These are phyloP conservation scores for Cromileptes altivelis DNA, from an alignment of 2,113 vertebrate genomes.

Conservation along the genomic window DNA sequence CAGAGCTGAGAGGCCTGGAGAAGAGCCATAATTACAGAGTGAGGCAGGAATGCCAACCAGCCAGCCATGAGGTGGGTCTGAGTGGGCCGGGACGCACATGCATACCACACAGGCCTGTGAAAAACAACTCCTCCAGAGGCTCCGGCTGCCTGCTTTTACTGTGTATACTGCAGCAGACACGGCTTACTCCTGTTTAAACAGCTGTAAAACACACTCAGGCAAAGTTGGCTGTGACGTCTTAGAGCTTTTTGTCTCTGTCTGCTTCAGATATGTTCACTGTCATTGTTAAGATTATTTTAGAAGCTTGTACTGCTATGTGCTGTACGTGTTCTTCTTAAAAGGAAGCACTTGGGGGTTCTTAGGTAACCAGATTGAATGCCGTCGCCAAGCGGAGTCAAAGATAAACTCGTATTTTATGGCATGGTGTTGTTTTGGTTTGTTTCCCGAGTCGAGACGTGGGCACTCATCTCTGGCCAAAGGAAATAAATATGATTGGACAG, in stretches of 20 bases:
- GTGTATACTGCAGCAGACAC: constrained; percentile 41
- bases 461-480: constrained; percentile 54
- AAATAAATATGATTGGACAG: constrained; percentile 71
- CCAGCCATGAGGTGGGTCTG: constrained; percentile 78
- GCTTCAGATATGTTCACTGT: constrained; percentile 4
- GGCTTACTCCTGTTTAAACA: constrained; percentile 59
- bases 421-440: constrained; percentile 52
- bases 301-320: not conserved
- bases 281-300: constrained; percentile 19
- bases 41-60: constrained; percentile 81
- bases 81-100: constrained; percentile 64
- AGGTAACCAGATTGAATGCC: not conserved
- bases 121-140: constrained; percentile 77
- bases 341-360: constrained; percentile 4
- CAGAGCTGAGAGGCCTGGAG: constrained; percentile 62
- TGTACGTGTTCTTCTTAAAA: constrained; percentile 24
- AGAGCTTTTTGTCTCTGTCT: constrained; percentile 29
- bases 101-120: constrained; percentile 81
- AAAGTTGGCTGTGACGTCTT: constrained; percentile 17
- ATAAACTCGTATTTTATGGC: constrained; percentile 27
- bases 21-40: constrained; percentile 80
- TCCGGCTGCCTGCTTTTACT: constrained; percentile 45
- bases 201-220: constrained; percentile 46
- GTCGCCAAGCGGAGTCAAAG: not conserved
- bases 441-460: constrained; percentile 56